Percentiles rank a stretch among this genome's conserved stretches.
These are phyloP conservation scores for Butorides virescens DNA, from an alignment of 2,113 vertebrate species.

Conservation along the genomic window DNA sequence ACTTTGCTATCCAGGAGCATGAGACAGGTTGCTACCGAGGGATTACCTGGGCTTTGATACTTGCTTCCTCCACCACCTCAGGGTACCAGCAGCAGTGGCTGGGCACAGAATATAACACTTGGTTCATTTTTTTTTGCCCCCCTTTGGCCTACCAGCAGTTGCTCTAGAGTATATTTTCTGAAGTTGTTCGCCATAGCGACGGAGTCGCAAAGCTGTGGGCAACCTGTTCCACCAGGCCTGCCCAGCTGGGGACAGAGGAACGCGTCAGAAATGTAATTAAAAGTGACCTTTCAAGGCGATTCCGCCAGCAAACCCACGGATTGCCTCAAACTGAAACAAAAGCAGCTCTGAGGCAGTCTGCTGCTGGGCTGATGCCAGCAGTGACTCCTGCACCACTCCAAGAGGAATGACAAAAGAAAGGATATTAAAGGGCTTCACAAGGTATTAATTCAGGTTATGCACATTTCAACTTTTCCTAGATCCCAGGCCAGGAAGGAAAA, in stretches of 20 bases:
- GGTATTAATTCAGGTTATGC: constrained; percentile 1
- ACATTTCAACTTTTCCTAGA: background rate
- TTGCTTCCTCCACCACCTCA: background rate
- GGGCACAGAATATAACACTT: background rate
- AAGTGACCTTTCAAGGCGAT: background rate
- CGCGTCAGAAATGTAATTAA: background rate
- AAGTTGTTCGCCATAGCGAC: background rate
- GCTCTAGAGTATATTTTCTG: background rate
- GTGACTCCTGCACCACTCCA: background rate
- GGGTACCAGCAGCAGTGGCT: background rate
- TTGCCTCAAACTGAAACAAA: constrained; percentile 20
- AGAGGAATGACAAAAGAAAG: background rate
- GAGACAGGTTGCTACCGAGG: background rate
- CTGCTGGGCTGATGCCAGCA: background rate
- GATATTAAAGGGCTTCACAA: background rate
- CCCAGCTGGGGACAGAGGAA: background rate
- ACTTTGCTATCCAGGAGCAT: background rate
- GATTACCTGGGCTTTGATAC: background rate
- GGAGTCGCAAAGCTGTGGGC: background rate
- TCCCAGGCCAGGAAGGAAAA: background rate
- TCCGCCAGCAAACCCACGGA: background rate
- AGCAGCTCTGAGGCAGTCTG: background rate
- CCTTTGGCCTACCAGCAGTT: background rate
- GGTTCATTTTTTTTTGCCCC: background rate
- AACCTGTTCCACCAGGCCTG: background rate